Evolutionary conservation across 2,888 invertebrate genomes (phyloP).

Genomic region (Alentia gelatinosa): DNA sequence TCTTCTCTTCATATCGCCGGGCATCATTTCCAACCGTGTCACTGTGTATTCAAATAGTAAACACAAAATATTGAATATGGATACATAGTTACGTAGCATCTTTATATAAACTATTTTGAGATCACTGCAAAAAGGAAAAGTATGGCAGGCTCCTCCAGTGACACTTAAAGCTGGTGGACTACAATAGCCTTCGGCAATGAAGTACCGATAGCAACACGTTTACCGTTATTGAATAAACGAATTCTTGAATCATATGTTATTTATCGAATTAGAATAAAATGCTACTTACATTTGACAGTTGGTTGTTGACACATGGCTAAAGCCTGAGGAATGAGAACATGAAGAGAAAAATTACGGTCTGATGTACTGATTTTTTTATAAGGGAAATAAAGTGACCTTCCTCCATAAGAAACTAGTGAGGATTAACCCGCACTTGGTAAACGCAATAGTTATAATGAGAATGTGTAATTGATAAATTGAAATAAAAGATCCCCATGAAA

Average conservation of each 20-base stretch:
- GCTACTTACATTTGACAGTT: conserved; percentile 29
- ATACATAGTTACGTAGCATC: neutral
- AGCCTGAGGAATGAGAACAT: neutral
- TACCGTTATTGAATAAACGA: neutral
- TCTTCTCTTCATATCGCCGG: neutral
- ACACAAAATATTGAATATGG: neutral
- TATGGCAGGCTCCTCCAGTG: neutral
- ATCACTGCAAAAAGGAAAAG: neutral
- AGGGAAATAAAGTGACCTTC: too few species aligned
- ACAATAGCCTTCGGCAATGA: too few species aligned
- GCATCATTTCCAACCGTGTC: conserved; percentile 48
- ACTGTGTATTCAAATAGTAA: conserved; percentile 16
- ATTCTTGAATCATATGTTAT: too few species aligned
- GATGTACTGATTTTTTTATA: too few species aligned
- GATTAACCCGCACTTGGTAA: too few species aligned
- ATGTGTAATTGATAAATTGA: neutral
- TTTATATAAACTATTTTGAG: too few species aligned
- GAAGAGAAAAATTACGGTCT: too few species aligned
- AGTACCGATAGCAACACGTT: neutral
- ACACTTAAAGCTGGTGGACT: too few species aligned
- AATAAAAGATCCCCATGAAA: neutral
- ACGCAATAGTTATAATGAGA: too few species aligned
- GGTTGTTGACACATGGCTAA: neutral
- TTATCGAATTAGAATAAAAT: neutral
- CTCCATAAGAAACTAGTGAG: too few species aligned